Evolutionary conservation across 1,140 invertebrate genomes (phyloP), one percentile per base, ranked within the genome.

Genomic region (Neodiprion fabricii): DNA sequence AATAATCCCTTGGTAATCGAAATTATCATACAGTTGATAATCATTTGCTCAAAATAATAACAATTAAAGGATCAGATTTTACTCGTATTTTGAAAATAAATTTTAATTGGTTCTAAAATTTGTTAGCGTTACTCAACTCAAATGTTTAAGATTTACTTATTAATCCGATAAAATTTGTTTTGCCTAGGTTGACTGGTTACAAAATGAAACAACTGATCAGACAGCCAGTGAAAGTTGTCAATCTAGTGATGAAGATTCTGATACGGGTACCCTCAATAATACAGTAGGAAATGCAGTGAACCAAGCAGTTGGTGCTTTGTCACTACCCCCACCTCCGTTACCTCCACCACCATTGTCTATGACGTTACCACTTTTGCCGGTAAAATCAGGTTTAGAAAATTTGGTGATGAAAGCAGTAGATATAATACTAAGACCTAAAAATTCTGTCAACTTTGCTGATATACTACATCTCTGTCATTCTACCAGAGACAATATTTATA

Each of bases 161-260:
- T 40, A 5, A 40, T 40, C 28, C 28, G 28, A 3, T 40, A 5
- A 40, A 40, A 17, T 61, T 61, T 40, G 0, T 61, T 17, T 9
- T 17, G 9, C 5, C n/a, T 9, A 61, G 53, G n/a, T 61, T 61
- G 53, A 9, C 4, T 61, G 53, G 67, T 72, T 76, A 11, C n/a
- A 85, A 83, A 84, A 84, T 67, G 82, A 86, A 79, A 78, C 75
- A 11, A 80, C 82, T 47, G 78, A 84, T 74, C 80, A 82, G 72
- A 85, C 83, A 14, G 79, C 80, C 7, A 86, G 85, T 74, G 82
- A 85, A 72, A 84, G 81, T 79, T 85, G 84, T 71, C 82, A 83
- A 14, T 85, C 85, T 7, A 87, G 85, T 48, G 86, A 87, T n/a
- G 85, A 86, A 49, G 86, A 86, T 69, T 86, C 82, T 9, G 85